Base-by-base conservation (phyloP, 2,888 invertebrate genomes). In the Latheticus oryzae region DNA sequence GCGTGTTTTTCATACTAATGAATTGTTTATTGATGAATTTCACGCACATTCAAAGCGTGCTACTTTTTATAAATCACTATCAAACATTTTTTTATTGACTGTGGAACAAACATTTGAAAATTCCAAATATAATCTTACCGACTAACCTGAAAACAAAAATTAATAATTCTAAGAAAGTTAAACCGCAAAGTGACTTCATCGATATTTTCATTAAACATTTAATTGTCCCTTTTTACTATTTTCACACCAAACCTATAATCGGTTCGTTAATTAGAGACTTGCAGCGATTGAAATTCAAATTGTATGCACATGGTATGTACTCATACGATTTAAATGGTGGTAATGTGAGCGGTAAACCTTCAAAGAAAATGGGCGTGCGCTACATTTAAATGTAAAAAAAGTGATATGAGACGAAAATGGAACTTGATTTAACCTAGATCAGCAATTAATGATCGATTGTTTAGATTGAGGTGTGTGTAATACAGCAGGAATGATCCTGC, bases 291-390 rank as follows among this genome's bases (percentile, higher is more conserved):
- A 33, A 42, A 59, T 59, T 51, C 38, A 59, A 56, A 59, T 59
- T 59, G 51, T 55, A 59, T 56, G 56, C 59, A 50, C 55, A 57
- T 26, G 24, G 15, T 26, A 13, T 7, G 16, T 13, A 45, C 43
- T 42, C 42, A 55, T 50, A 57, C 51, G 57, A 32, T 43, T 37
- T 43, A 57, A 52, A 43, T 38, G 33, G 43, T 35, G 13, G 2
- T 38, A 48, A 37, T 55, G 21, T 13, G 12, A 35, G 48, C 65
- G 65, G 65, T 61, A 33, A 56, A 52, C 60, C 58, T 63, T 62
- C 63, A 65, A 65, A 65, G 58, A 53, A 53, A 63, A 62, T 59
- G 53, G 65, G 65, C 63, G 65, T 62, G 62, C 52, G 51, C 45
- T 33, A 58, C 51, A 59, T 56, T 51, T 45, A 63, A 58, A 53